Percentiles rank a stretch among this genome's conserved stretches.
phyloP scores from a whole-genome alignment of 2,113 vertebrate genomes.

The Ornithorhynchus anatinus region DNA sequence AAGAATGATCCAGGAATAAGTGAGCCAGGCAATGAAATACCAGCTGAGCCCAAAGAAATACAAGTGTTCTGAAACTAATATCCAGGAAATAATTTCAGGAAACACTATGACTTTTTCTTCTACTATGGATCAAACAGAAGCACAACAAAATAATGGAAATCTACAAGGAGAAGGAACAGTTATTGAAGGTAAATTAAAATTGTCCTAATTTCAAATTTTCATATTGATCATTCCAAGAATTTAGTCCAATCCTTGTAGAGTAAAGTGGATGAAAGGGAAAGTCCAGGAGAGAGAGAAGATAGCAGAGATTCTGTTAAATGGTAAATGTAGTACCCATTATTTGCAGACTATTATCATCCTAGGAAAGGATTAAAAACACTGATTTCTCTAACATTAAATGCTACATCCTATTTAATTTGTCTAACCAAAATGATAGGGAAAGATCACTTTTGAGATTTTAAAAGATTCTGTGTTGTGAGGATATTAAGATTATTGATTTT shows the following conservation, averaged over 20 bases:
- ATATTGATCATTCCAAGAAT: background rate
- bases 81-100: constrained; percentile 49
- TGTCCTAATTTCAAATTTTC: constrained; percentile 2
- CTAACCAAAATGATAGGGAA: no score
- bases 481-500: no score
- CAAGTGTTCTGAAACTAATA: background rate
- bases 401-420: no score
- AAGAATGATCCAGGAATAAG: constrained; percentile 56
- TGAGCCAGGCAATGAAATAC: constrained; percentile 37
- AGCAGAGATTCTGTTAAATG: background rate
- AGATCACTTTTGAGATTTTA: no score
- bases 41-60: constrained; percentile 30
- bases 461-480: no score
- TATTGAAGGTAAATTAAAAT: constrained; percentile 43
- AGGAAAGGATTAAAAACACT: no score
- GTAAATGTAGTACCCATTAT: no score
- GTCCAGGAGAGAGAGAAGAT: background rate
- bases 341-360: no score
- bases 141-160: constrained; percentile 36
- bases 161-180: constrained; percentile 15
- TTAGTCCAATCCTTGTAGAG: background rate
- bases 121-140: constrained; percentile 26
- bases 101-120: constrained; percentile 17
- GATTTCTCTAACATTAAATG: no score
- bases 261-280: background rate